Conservation (phyloP, 2,888 invertebrate species). For the Macaria liturata region DNA sequence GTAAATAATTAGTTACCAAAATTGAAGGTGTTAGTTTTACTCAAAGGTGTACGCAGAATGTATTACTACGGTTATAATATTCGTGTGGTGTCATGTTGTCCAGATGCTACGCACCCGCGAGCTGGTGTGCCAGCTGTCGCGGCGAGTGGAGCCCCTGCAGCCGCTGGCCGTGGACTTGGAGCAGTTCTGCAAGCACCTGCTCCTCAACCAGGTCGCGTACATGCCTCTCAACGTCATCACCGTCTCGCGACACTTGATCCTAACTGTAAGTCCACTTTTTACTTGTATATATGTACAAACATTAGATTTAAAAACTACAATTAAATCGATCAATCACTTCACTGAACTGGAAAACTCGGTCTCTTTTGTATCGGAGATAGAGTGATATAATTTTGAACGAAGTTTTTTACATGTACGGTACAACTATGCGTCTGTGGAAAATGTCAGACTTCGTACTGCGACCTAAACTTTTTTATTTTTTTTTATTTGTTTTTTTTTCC, state of each 20-base stretch:
- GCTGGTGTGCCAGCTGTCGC: conserved; percentile 4
- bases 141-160: neutral
- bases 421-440: neutral
- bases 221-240: conserved; percentile 2
- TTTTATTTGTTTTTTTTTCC: no score
- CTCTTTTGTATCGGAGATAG: neutral
- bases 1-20: no score
- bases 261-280: conserved; percentile 1
- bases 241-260: conserved; percentile 2
- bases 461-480: no score
- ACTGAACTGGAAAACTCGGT: neutral
- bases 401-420: neutral
- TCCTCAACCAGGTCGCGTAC: conserved; percentile 1
- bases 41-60: neutral
- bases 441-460: no score
- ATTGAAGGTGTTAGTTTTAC: no score
- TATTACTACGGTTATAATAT: neutral
- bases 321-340: neutral
- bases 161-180: conserved; percentile 1
- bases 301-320: no score
- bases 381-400: neutral
- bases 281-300: no score
- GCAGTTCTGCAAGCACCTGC: conserved; percentile 2
- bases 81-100: neutral
- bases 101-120: conserved; percentile 2